These are phyloP conservation scores for Hydropsyche tenuis DNA, from an alignment of 1,140 invertebrate genomes.

Conservation along the genomic window DNA sequence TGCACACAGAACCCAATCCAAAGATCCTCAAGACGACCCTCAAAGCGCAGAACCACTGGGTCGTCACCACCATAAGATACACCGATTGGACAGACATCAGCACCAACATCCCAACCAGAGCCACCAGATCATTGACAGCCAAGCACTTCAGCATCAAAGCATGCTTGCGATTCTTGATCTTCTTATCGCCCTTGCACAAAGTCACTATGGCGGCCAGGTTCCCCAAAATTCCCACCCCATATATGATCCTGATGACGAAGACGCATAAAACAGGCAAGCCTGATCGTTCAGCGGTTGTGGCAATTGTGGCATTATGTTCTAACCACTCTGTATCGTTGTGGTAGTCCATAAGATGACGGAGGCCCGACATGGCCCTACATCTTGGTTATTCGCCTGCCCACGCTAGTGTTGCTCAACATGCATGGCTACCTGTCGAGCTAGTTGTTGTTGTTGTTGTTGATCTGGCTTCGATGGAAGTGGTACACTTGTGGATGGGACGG, in stretches of 20 bases:
- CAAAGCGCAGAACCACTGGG: constrained; percentile 68
- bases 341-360: not conserved
- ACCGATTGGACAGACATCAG: constrained; percentile 59
- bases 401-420: constrained; percentile 21
- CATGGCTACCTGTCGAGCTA: constrained; percentile 17
- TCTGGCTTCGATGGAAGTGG: not conserved
- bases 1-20: constrained; percentile 84
- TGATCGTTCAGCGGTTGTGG: constrained; percentile 21
- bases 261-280: constrained; percentile 37
- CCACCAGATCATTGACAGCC: constrained; percentile 80
- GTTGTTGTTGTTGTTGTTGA: not conserved
- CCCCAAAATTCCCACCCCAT: constrained; percentile 57
- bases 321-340: constrained; percentile 21
- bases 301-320: constrained; percentile 17
- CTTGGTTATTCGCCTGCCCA: constrained; percentile 1
- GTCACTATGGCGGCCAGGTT: constrained; percentile 58
- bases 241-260: constrained; percentile 52
- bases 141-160: constrained; percentile 78
- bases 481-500: too few species aligned
- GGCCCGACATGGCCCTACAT: not conserved
- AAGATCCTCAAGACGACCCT: constrained; percentile 80
- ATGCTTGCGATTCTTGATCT: constrained; percentile 79
- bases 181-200: constrained; percentile 59
- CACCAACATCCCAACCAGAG: constrained; percentile 72
- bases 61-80: constrained; percentile 53